A percentile compares a stretch with the other conserved stretches of the same genome.
Evolutionary conservation across 37 sponge, comb jelly and placozoan genomes (phyloP).

Genomic region (Theonella swinhoei): DNA sequence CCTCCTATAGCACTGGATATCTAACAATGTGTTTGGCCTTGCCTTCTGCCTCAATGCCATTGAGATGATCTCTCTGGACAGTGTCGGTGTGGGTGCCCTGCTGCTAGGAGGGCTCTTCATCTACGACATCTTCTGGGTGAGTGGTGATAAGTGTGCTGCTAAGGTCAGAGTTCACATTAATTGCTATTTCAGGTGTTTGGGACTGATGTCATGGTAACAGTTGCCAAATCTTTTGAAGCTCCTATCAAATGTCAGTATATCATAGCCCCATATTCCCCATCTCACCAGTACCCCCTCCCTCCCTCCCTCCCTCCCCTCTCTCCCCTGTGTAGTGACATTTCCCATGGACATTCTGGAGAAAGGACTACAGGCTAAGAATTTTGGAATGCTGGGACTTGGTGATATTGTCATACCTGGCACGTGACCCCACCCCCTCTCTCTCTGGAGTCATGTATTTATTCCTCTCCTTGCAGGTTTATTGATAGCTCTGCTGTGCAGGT

Average conservation of each 20-base stretch:
- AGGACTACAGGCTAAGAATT: constrained; percentile 42
- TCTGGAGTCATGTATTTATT: neutral
- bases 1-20: constrained; percentile 87
- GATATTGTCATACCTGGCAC: constrained; percentile 95
- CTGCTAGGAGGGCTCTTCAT: constrained; percentile 95
- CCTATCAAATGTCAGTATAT: constrained; percentile 90
- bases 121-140: constrained; percentile 99
- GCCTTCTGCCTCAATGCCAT: constrained; percentile 94
- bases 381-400: constrained; percentile 97
- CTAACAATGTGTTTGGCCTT: constrained; percentile 94
- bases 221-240: constrained; percentile 95
- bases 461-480: constrained; percentile 46
- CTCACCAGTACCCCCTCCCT: neutral
- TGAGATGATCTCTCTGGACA: constrained; percentile 93
- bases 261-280: neutral
- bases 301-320: constrained; percentile 7
- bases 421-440: neutral
- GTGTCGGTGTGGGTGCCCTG: constrained; percentile 88
- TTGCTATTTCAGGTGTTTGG: constrained; percentile 87
- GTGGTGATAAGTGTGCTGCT: neutral
- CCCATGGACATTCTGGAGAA: constrained; percentile 48
- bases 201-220: constrained; percentile 99
- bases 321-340: constrained; percentile 24
- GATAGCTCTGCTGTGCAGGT: constrained; percentile 92
- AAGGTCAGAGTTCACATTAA: neutral